These are phyloP conservation scores for Drosophila macrothrix DNA, from an alignment of 2,888 invertebrate genomes.

Conservation along the genomic window DNA sequence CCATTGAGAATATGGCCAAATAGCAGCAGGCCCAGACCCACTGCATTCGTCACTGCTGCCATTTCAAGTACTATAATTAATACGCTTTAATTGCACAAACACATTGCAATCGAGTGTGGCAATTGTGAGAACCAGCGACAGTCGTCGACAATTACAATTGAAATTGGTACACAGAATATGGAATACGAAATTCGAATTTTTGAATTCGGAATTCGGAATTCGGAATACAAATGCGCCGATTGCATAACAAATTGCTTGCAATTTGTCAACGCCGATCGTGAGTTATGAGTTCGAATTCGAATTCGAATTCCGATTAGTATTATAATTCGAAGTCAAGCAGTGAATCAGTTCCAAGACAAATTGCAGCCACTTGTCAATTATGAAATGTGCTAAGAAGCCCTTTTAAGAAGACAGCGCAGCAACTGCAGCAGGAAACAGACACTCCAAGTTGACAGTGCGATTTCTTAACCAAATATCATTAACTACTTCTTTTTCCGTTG, in stretches of 20 bases:
- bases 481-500: not conserved
- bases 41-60: constrained; percentile 13
- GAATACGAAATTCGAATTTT: constrained; percentile 20
- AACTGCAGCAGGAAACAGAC: not conserved
- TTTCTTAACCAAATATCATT: not conserved
- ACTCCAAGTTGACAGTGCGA: not conserved
- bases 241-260: constrained; percentile 57
- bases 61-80: constrained; percentile 64
- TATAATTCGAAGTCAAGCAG: constrained; percentile 4
- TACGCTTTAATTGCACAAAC: constrained; percentile 62
- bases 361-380: constrained; percentile 36
- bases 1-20: constrained; percentile 41
- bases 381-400: constrained; percentile 38
- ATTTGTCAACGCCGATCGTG: constrained; percentile 57
- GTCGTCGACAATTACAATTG: constrained; percentile 35
- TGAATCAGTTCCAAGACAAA: constrained; percentile 32
- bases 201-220: constrained; percentile 13
- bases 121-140: constrained; percentile 65
- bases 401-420: not conserved
- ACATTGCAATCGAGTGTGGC: constrained; percentile 55
- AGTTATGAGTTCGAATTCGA: constrained; percentile 21
- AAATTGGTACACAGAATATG: constrained; percentile 31
- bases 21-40: constrained; percentile 14
- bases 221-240: constrained; percentile 31
- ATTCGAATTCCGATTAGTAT: constrained; percentile 10